A percentile compares a stretch with the other conserved stretches of the same genome.
These are phyloP conservation scores for Drosophila anceps DNA, from an alignment of 2,888 invertebrate genomes.

Conservation along the genomic window DNA sequence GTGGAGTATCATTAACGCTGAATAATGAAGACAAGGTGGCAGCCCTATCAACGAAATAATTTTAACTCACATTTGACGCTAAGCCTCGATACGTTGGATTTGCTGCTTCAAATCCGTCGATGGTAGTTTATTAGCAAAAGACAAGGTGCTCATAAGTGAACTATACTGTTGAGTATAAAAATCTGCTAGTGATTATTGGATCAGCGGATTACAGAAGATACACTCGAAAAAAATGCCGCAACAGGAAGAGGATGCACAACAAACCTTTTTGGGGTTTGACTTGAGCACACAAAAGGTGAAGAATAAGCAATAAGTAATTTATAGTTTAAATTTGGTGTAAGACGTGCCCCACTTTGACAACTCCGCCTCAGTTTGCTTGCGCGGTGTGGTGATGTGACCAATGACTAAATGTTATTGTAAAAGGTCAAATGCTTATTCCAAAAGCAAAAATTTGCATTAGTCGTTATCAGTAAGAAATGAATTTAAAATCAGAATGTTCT, in stretches of 20 bases:
- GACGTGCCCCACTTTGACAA: background rate
- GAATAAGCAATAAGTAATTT: background rate
- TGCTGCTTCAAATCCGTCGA: slow-evolving; percentile 7
- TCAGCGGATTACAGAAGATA: background rate
- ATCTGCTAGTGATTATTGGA: background rate
- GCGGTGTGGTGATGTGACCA: background rate
- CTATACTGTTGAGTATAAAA: background rate
- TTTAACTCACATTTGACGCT: slow-evolving; percentile 15
- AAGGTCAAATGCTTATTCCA: slow-evolving; percentile 42
- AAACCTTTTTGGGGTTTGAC: slow-evolving; percentile 92
- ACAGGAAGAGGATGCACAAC: slow-evolving; percentile 46
- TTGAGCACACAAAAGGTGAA: slow-evolving; percentile 93
- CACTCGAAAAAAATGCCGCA: slow-evolving; percentile 44
- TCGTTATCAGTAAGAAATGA: slow-evolving; percentile 32
- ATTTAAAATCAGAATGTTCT: slow-evolving; percentile 12
- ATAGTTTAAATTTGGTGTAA: background rate
- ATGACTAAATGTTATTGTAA: slow-evolving; percentile 30
- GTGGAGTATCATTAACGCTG: background rate
- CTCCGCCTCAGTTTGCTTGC: background rate
- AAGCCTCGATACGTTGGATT: slow-evolving; percentile 3
- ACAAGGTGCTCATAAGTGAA: slow-evolving; percentile 20
- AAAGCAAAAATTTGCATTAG: background rate
- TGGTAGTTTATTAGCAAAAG: slow-evolving; percentile 26
- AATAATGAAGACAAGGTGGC: slow-evolving; percentile 8
- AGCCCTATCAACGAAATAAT: slow-evolving; percentile 6